Evolutionary conservation across 2,113 vertebrate species (phyloP).

Genomic region (Eolophus roseicapilla): DNA sequence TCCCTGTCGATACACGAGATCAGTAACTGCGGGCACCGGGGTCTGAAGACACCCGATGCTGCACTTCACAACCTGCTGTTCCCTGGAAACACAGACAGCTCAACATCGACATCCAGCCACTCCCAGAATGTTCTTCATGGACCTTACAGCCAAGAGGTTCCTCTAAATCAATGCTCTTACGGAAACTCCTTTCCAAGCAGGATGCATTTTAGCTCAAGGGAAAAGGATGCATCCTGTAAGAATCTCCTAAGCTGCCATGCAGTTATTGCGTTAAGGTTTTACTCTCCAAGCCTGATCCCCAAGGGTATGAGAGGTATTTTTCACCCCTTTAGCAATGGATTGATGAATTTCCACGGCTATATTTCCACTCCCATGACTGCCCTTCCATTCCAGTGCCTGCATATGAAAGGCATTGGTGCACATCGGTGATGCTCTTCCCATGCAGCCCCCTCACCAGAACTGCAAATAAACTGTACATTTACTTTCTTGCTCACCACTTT

Average conservation of each 20-base stretch:
- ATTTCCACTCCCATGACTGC: background rate
- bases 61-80: background rate
- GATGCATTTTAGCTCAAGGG: background rate
- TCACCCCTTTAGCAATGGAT: background rate
- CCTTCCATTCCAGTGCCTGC: background rate
- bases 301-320: background rate
- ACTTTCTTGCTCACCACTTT: background rate
- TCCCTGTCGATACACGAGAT: fast-evolving
- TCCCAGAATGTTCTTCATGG: background rate
- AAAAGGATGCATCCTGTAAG: background rate
- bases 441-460: background rate
- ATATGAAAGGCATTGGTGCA: background rate
- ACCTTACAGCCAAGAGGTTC: background rate
- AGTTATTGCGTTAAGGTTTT: background rate
- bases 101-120: background rate
- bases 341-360: background rate
- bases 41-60: background rate
- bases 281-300: background rate
- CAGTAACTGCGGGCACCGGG: fast-evolving
- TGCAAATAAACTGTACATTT: background rate
- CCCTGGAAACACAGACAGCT: background rate
- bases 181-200: background rate
- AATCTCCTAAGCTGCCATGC: background rate
- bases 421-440: background rate
- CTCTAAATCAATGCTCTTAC: background rate